Base-by-base conservation (phyloP, 2,888 invertebrate genomes). In the Heliconius sara region DNA sequence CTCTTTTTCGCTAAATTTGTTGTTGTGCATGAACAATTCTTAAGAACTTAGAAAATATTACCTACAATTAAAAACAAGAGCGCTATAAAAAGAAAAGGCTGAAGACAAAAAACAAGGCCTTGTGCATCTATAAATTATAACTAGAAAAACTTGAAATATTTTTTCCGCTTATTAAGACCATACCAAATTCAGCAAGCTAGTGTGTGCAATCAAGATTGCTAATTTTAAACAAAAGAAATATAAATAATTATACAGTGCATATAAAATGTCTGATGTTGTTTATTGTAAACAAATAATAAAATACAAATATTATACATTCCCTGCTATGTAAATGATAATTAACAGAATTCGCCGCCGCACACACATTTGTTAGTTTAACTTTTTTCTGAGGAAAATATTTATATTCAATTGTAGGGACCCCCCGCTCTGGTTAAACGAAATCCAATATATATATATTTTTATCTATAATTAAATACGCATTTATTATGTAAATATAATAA, bases 241-340 rank as follows among this genome's bases (percentile, higher is more conserved):
- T 43, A 68, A 68, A 68, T 68, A 68, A 5, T 68, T 68, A 68
- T 25, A n/a, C 68, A 68, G n/a, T 16, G 43, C 25, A 25, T 43
- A 43, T 70, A 70, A 70, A 22, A 25, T 70, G 25, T 43, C 25
- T 25, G 70, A 13, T 0, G 43, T 13, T 70, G 70, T 70, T 70
- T 70, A 70, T 47, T 70, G 43, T 43, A 43, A 70, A 70, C 43
- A 70, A 43, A 43, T 43, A 16, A 43, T 68, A 25, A 25, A 43
- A n/a, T 68, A 43, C 43, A 70, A 70, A 70, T 70, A 43, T 70
- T 70, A 25, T 16, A 70, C n/a, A 70, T 70, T 70, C 43, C 43
- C 70, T 16, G 43, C 43, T 39, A 39, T 16, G 25, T 25, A 68
- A n/a, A 10, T 34, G 25, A 63, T 63, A 63, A 63, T 63, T 63